Conservation (phyloP, 2,888 invertebrate species). For the Hydrotaea cyrtoneurina region DNA sequence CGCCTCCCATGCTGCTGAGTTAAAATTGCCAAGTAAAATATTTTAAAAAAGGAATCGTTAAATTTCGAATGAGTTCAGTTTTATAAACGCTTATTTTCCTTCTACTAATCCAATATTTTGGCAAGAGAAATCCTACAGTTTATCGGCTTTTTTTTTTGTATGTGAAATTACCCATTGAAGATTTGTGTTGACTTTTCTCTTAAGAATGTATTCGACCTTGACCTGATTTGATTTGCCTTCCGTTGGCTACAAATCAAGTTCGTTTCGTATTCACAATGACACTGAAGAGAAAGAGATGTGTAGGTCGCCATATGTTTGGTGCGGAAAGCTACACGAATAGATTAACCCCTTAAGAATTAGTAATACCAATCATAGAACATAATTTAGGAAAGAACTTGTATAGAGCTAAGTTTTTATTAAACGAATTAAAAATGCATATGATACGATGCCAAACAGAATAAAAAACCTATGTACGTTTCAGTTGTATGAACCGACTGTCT, state of each 20-base stretch:
- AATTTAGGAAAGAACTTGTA: too few relatives aligned
- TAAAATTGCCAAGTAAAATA: conserved; percentile 3
- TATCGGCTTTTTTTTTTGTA: background rate
- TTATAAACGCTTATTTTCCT: background rate
- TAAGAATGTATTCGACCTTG: conserved; percentile 59
- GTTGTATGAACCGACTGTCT: too few relatives aligned
- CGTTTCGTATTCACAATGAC: conserved; percentile 8
- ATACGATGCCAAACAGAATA: too few relatives aligned
- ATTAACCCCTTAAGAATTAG: too few relatives aligned
- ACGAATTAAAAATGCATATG: too few relatives aligned
- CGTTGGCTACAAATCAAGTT: conserved; percentile 13
- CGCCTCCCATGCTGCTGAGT: background rate
- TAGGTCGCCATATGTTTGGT: too few relatives aligned
- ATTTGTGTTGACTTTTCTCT: background rate
- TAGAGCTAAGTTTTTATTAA: too few relatives aligned
- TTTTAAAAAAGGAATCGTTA: background rate
- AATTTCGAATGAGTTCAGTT: background rate
- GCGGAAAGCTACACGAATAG: too few relatives aligned
- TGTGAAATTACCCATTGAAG: background rate
- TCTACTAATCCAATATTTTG: background rate
- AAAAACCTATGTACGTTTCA: too few relatives aligned
- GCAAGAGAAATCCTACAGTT: background rate
- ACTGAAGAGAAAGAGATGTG: too few relatives aligned
- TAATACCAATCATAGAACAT: too few relatives aligned
- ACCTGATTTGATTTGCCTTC: conserved; percentile 49